These are phyloP conservation scores for Aptenodytes patagonicus DNA, from an alignment of 2,113 vertebrate species.

Conservation along the genomic window DNA sequence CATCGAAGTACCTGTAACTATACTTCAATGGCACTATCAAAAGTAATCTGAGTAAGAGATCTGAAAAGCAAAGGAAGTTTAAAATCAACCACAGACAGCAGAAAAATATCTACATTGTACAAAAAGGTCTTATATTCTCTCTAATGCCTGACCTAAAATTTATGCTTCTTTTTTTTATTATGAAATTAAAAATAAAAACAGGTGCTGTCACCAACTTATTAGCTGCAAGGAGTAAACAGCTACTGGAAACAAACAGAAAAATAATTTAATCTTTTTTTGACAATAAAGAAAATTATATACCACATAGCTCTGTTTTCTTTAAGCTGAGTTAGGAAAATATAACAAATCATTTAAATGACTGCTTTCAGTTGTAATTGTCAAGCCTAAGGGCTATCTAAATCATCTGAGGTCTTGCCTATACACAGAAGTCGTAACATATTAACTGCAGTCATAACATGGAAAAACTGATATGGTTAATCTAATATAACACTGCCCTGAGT, in stretches of 20 bases:
- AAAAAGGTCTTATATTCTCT: background rate
- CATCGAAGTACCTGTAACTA: background rate
- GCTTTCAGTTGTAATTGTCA: background rate
- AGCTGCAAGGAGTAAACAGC: background rate
- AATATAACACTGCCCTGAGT: background rate
- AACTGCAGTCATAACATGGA: background rate
- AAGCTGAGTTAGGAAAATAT: background rate
- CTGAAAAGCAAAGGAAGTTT: background rate
- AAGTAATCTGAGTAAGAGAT: background rate
- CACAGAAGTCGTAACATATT: background rate
- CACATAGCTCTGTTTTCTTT: background rate
- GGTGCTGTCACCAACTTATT: background rate
- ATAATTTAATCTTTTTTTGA: background rate
- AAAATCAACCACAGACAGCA: background rate
- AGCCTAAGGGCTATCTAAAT: background rate
- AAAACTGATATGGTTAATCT: background rate
- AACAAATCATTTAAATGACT: background rate
- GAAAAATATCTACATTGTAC: background rate
- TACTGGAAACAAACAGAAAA: background rate
- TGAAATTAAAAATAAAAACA: background rate
- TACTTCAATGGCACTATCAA: background rate
- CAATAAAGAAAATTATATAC: background rate
- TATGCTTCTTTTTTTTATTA: background rate
- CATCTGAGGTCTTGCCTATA: background rate
- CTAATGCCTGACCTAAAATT: background rate